Evolutionary conservation across 35 echinoderm and acorn worm genomes (phyloP).

Genomic region (Stichopus chloronotus): DNA sequence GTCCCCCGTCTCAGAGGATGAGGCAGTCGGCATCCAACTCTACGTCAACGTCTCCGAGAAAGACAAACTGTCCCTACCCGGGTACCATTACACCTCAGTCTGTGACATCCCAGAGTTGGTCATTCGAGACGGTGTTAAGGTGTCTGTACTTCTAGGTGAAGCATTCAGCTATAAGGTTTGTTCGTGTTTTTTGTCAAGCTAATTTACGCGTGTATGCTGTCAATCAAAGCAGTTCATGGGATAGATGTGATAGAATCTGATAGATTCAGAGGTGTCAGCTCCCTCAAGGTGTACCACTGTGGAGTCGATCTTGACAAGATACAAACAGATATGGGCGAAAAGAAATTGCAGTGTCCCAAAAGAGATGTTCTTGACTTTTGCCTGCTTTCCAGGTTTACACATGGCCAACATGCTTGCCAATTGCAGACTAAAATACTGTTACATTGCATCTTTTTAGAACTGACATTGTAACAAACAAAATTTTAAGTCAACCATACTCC

Average conservation of each 20-base stretch:
- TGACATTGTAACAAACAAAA: too few species aligned
- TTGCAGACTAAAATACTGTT: too few species aligned
- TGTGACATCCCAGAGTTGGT: background rate
- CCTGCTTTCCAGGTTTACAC: background rate
- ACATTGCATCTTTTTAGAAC: too few species aligned
- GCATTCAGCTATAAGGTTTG: constrained; percentile 14
- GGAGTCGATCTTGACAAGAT: too few species aligned
- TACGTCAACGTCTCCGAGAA: background rate
- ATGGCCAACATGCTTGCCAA: too few species aligned
- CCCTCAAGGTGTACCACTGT: too few species aligned
- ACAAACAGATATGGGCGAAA: too few species aligned
- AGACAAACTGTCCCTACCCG: background rate
- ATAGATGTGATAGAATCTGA: too few species aligned
- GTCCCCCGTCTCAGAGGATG: background rate
- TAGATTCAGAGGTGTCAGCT: too few species aligned
- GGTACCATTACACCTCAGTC: background rate
- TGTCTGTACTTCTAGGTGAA: background rate
- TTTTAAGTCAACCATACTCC: too few species aligned
- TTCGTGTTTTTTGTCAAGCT: background rate
- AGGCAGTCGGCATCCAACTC: background rate
- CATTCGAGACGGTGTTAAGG: background rate
- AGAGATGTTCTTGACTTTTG: background rate
- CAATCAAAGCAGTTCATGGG: too few species aligned
- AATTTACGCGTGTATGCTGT: too few species aligned
- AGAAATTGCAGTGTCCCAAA: background rate